Evolutionary conservation across 2,888 invertebrate genomes (phyloP).

Genomic region (Drosophila algonquin): DNA sequence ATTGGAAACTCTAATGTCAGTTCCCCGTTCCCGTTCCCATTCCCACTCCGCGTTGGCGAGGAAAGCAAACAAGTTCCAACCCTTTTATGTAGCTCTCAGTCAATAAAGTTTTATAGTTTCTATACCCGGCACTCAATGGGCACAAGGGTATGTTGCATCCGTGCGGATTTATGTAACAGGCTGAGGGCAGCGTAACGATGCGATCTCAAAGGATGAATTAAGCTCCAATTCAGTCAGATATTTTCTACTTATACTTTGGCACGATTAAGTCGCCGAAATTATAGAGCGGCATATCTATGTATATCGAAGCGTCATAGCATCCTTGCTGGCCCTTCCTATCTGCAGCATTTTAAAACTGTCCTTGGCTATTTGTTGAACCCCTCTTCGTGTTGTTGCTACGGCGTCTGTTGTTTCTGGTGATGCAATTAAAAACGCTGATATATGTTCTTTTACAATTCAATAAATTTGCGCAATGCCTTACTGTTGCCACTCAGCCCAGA

Average conservation of each 20-base stretch:
- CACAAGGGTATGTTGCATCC: neutral
- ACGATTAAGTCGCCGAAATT: neutral
- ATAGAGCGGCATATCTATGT: neutral
- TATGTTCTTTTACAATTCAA: slow-evolving; percentile 80
- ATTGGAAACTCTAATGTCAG: slow-evolving; percentile 31
- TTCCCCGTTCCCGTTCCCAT: neutral
- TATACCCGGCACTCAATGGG: neutral
- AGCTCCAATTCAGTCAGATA: neutral
- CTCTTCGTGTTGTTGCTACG: slow-evolving; percentile 29
- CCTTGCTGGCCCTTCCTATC: neutral
- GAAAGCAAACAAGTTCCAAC: slow-evolving; percentile 28
- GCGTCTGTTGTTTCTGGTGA: slow-evolving; percentile 47
- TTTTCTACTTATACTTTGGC: no score
- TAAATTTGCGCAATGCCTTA: slow-evolving; percentile 74
- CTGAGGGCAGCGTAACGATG: neutral
- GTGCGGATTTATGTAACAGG: neutral
- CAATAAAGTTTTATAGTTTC: slow-evolving; percentile 53
- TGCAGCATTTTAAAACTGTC: slow-evolving; percentile 53
- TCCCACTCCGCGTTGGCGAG: neutral
- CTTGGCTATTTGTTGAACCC: slow-evolving; percentile 62
- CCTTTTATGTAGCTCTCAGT: slow-evolving; percentile 55
- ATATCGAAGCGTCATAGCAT: neutral
- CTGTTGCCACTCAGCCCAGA: slow-evolving; percentile 44
- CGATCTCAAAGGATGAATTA: no score
- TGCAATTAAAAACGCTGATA: slow-evolving; percentile 80